Percentiles rank a stretch among this genome's conserved stretches.
phyloP scores from a whole-genome alignment of 2,113 vertebrate species.

The Neoarius graeffei region DNA sequence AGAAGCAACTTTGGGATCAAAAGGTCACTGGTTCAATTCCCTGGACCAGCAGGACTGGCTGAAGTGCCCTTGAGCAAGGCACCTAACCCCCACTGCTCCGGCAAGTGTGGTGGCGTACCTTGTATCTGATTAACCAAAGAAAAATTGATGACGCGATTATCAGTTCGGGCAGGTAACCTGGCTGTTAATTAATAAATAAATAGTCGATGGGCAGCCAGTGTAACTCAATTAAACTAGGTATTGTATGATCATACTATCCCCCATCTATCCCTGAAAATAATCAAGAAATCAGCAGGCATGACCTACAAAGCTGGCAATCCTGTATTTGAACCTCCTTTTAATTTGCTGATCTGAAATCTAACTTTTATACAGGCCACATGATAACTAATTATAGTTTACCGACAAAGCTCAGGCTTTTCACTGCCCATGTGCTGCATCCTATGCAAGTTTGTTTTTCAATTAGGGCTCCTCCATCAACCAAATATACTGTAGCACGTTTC shows the following conservation, averaged over 20 bases:
- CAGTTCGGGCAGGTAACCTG: no score
- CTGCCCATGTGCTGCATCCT: neutral
- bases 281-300: neutral
- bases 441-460: neutral
- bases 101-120: no score
- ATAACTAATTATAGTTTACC: neutral
- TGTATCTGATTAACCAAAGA: no score
- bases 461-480: neutral
- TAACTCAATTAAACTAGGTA: no score
- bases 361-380: neutral
- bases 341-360: neutral
- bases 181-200: no score
- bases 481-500: neutral
- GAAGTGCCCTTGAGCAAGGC: no score
- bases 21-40: no score
- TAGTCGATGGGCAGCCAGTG: no score
- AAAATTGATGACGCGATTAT: no score
- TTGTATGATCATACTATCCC: neutral
- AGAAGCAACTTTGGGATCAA: no score
- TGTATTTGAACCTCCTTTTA: neutral
- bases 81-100: no score
- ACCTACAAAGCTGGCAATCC: neutral
- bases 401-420: neutral
- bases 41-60: no score
- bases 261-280: neutral